A percentile compares a stretch with the other conserved stretches of the same genome.
Evolutionary conservation across 2,113 vertebrate species (phyloP).

Genomic region (Melospiza georgiana): DNA sequence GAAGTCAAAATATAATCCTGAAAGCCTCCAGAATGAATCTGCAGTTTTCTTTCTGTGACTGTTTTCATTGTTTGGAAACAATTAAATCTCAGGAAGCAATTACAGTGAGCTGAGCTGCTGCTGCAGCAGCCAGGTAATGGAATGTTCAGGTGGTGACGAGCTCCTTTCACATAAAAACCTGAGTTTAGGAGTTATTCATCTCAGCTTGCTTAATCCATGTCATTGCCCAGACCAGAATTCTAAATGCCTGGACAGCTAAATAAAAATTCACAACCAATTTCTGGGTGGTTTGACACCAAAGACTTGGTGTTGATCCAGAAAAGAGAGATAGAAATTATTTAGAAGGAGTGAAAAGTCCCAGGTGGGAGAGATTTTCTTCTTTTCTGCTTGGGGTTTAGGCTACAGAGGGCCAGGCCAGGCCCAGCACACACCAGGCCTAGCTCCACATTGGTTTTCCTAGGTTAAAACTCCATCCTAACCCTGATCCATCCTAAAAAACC

Average conservation of each 20-base stretch:
- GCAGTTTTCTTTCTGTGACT: neutral
- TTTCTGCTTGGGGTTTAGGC: neutral
- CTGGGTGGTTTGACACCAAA: neutral
- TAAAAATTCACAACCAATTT: neutral
- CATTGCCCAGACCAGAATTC: neutral
- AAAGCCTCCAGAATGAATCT: neutral
- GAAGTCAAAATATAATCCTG: conserved; percentile 19
- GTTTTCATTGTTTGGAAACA: neutral
- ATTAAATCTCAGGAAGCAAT: neutral
- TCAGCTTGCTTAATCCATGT: neutral
- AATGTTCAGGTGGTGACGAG: neutral
- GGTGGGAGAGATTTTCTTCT: neutral
- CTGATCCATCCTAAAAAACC: neutral
- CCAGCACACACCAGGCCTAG: neutral
- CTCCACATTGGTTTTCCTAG: neutral
- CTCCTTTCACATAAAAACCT: neutral
- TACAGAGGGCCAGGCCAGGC: neutral
- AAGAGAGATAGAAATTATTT: neutral
- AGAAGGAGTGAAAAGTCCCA: neutral
- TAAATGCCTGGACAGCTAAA: neutral
- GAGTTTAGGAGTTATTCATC: neutral
- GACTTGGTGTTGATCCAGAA: neutral
- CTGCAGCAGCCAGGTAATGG: neutral
- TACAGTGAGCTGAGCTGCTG: neutral
- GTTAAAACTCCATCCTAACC: too few relatives aligned